Evolutionary conservation across 2,113 vertebrate genomes (phyloP), one percentile per base, ranked within the genome.

Genomic region (Tympanuchus pallidicinctus): DNA sequence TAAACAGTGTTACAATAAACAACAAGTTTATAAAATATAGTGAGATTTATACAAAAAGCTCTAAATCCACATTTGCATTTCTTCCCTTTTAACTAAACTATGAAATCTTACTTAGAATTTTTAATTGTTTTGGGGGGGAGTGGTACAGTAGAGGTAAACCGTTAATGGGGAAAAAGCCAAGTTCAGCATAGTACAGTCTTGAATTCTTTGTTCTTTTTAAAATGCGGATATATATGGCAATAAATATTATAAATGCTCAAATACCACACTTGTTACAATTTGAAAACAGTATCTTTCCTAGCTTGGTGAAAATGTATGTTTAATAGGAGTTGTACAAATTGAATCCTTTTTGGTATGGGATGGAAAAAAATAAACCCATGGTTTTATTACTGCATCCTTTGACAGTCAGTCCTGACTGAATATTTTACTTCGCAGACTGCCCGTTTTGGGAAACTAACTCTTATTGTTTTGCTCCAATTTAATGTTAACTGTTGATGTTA

Each of bases 1-100:
- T 98, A 98, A 98, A 97, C 98, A 98, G 98, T 98, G 97, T 98
- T 98, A 98, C 86, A 96, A 93, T 96, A 97, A 97, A 97, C 89
- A 93, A 97, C 73, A 48, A 95, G 94, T 98, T 98, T 98, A 98
- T 98, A 98, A 98, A 97, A 96, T 97, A 97, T 90, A 97, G 94
- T 96, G 91, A 97, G 96, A 98, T 98, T 98, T 98, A 97, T 98
- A 98, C 92, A 96, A 94, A 92, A 98, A 95, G 82, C 92, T 98
- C 97, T 97, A 96, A 97, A 95, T 97, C 92, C 93, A 90, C 88
- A 96, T 97, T 98, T 98, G 96, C 97, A 97, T 98, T 97, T 98
- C 91, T 97, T 97, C 94, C 97, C 97, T 98, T 98, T 98, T 98
- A 98, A 98, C 97, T 95, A 96, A 97, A 96, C 96, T 97, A 93